Base-by-base conservation (phyloP, 30 jellyfish, hydroid and myxozoan genomes). In the Sanderia malayensis region DNA sequence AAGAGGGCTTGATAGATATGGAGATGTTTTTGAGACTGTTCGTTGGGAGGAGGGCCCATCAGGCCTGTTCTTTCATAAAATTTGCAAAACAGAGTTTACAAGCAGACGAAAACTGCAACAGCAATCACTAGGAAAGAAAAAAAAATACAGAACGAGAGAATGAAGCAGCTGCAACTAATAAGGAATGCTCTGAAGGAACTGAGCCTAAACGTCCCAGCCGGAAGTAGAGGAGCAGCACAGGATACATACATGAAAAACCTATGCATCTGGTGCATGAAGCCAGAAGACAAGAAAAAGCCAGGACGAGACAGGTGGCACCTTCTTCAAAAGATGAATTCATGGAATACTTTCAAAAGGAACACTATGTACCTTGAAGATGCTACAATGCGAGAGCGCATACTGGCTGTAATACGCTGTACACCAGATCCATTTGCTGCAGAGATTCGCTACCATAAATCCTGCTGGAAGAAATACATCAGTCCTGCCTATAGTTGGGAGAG, bases 191-290 rank as follows among this genome's bases (percentile, higher is more conserved):
- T 62, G 28, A 62, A 62, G 74, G 24, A 62, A 0, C 74, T 62
- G 74, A 62, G 74, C 53, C 28, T 62, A 53, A 62, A 25, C 74
- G 55, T 25, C 55, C 74, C 74, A 62, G 74, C 24, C 58, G 74
- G 74, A 62, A 21, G 74, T 62, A 53, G 21, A 62, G 78, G 78
- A 27, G 63, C n/a, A 31, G 61, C 63, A 66, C 78, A 66, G 78
- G 78, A 34, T 17, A 32, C 61, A 27, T 66, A 34, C 78, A 66
- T 66, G 25, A 47, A 45, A 70, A 49, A 70, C 30, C 45, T 44
- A 72, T 70, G 70, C 46, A 24, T 70, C n/a, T 70, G 70, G 82
- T 70, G 82, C 45, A 70, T 70, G 70, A 70, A 70, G 25, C 82
- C 82, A 25, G 82, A 70, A 21, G 45, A 70, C 49, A 66, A 41